These are phyloP conservation scores for Panulirus ornatus DNA, from an alignment of 1,140 invertebrate species.

Conservation along the genomic window DNA sequence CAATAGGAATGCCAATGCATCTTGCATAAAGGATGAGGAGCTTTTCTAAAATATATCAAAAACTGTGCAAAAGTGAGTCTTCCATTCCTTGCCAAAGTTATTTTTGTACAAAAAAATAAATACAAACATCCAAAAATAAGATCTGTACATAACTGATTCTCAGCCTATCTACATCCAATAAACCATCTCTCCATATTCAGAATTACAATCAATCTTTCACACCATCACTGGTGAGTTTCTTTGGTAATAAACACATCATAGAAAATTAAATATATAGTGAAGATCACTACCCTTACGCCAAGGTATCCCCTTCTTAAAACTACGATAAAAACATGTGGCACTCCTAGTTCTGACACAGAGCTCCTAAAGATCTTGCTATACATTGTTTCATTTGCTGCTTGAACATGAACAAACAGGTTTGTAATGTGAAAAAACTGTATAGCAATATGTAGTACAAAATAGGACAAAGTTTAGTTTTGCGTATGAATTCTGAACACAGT, in stretches of 20 bases:
- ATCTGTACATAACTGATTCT: neutral
- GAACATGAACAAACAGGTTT: slow-evolving; percentile 17
- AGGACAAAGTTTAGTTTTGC: too few relatives aligned
- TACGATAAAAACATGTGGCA: neutral
- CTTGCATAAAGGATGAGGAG: too few relatives aligned
- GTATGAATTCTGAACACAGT: too few relatives aligned
- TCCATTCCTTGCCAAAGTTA: neutral
- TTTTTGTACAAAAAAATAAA: neutral
- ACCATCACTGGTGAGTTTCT: slow-evolving; percentile 33
- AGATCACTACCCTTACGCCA: neutral
- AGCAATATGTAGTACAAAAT: neutral
- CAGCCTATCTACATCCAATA: neutral
- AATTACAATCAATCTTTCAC: slow-evolving; percentile 26
- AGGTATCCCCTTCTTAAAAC: neutral
- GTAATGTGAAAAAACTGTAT: neutral
- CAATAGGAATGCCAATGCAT: slow-evolving; percentile 31
- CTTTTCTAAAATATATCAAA: neutral
- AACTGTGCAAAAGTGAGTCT: neutral
- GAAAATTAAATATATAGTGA: slow-evolving; percentile 1
- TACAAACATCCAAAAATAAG: neutral
- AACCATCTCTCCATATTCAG: neutral
- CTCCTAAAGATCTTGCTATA: neutral
- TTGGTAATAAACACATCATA: slow-evolving; percentile 28
- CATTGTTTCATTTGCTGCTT: neutral
- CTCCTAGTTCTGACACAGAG: slow-evolving; percentile 23